phyloP scores from a whole-genome alignment of 2,113 vertebrate species.

The Onychostoma macrolepis region DNA sequence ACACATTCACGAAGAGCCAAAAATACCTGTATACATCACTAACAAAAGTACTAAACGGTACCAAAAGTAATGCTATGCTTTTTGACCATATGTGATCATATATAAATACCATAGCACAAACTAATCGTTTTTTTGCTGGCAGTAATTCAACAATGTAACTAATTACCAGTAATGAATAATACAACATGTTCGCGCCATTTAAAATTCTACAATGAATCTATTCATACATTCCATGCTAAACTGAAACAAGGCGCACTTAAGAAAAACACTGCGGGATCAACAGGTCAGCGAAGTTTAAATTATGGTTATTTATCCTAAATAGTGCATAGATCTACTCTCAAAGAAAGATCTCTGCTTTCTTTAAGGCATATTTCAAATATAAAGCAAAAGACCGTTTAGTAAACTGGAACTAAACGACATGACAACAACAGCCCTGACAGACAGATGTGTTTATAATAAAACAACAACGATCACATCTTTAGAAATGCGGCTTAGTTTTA shows the following conservation, averaged over 20 bases:
- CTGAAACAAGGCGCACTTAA: background rate
- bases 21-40: background rate
- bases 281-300: slow-evolving; percentile 1
- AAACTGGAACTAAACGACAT: background rate
- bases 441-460: slow-evolving; percentile 31
- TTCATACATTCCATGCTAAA: background rate
- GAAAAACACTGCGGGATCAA: background rate
- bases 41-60: background rate
- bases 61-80: background rate
- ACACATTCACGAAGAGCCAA: background rate
- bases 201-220: background rate
- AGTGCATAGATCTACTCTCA: background rate
- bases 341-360: background rate
- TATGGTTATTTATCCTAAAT: background rate
- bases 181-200: background rate
- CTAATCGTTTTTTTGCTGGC: background rate
- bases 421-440: slow-evolving; percentile 18
- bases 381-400: background rate
- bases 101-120: background rate
- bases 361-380: background rate
- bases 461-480: background rate
- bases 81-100: background rate
- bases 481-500: background rate
- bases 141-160: background rate
- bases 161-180: background rate